Base-by-base conservation (phyloP, 2,797 vertebrate species). In the Argyrosomus regius region DNA sequence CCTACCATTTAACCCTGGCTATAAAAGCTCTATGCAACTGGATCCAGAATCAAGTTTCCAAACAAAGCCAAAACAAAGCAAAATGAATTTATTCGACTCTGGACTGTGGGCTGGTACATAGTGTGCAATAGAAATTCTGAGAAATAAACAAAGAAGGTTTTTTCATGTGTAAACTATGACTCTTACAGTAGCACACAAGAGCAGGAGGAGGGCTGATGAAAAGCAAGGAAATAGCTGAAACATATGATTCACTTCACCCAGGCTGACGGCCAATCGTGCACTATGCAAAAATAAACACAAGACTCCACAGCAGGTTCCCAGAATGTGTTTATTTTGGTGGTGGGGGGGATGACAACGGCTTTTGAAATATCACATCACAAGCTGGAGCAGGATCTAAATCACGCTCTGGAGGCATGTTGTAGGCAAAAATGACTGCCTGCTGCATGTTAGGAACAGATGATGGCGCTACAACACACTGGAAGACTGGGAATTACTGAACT, bases 231-330 rank as follows among this genome's bases (percentile, higher is more conserved):
- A 88, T 69, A 63, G 80, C 74, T 75, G 65, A 87, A 87, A 92
- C 85, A 68, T 77, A 85, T 90, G 88, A 92, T 91, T 92, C 89
- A 90, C 78, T 91, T 87, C 80, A 63, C n/a, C 91, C 87, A 86
- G 84, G 89, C 91, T 35, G 74, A 87, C 70, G 13, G 89, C 90
- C 92, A 92, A 53, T 60, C 28, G 65, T 53, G 60, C 88, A 88
- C 79, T 58, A 82, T 72, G 76, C 82, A 80, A 88, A 92, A 91
- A 91, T 90, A 92, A 93, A 93, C 90, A 91, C 24, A 1, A 66
- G 28, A 50, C 76, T 86, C 75, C 62, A 63, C 67, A 39, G 88
- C 81, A 88, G 84, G 78, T 87, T 88, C 87, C 82, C 85, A 89
- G 88, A 88, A 84, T 78, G 77, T 84, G 80, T 92, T 89, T 91